Evolutionary conservation across 2,113 vertebrate species (phyloP).

Genomic region (Actinemys pallida): DNA sequence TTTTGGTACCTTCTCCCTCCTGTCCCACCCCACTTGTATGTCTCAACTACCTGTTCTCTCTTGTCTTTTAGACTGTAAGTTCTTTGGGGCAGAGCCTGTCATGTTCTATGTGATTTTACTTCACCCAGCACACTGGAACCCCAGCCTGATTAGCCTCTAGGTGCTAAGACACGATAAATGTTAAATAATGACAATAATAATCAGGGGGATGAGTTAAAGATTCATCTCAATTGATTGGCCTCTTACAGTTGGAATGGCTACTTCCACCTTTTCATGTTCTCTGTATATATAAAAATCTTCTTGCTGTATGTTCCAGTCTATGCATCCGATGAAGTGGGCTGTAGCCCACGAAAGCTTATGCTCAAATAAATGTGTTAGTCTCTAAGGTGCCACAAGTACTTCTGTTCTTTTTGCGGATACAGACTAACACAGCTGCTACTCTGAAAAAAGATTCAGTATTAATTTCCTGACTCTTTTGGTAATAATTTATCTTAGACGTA

Average conservation of each 20-base stretch:
- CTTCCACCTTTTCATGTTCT: too few species aligned
- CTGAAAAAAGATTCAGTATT: not conserved
- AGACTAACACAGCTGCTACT: too few species aligned
- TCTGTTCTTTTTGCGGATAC: too few species aligned
- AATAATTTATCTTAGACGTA: not conserved
- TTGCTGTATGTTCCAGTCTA: too few species aligned
- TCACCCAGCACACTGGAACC: not conserved
- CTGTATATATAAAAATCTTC: too few species aligned
- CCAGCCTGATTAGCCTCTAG: not conserved
- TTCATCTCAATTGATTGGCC: not conserved
- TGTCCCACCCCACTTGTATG: not conserved
- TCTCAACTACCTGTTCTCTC: not conserved
- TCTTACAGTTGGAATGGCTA: too few species aligned
- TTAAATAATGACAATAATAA: not conserved
- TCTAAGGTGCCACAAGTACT: too few species aligned
- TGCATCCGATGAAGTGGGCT: too few species aligned
- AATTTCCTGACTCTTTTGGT: slow-evolving; percentile 9
- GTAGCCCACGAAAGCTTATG: too few species aligned
- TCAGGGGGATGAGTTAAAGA: slow-evolving; percentile 12
- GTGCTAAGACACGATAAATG: slow-evolving; percentile 31
- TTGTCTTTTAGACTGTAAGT: not conserved
- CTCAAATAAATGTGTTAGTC: too few species aligned
- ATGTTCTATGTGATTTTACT: not conserved
- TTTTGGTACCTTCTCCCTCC: not conserved
- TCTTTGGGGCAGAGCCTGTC: not conserved